A percentile compares a stretch with the other conserved stretches of the same genome.
phyloP scores from a whole-genome alignment of 2,113 vertebrate species.

The Furnarius figulus region DNA sequence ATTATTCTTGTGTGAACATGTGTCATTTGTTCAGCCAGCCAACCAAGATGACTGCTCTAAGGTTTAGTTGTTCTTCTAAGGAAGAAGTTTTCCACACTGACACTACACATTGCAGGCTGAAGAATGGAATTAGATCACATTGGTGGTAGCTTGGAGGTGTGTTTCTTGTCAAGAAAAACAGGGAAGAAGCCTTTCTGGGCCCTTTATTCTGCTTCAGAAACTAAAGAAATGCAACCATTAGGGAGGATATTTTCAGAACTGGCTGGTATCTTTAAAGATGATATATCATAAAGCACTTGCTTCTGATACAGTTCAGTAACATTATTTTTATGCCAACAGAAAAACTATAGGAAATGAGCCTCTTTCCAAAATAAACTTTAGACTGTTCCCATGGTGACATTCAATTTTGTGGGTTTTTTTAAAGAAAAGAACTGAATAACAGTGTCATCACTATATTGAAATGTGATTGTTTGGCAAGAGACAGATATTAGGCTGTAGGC shows the following conservation, averaged over 20 bases:
- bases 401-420: not conserved
- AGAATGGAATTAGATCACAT: slow-evolving; percentile 2
- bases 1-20: slow-evolving; percentile 63
- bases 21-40: slow-evolving; percentile 69
- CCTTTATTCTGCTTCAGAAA: slow-evolving; percentile 11
- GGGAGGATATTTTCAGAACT: slow-evolving; percentile 17
- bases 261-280: not conserved
- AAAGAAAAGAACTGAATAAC: not conserved
- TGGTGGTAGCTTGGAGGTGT: not conserved
- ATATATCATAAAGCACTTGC: not conserved
- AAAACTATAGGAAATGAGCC: slow-evolving; percentile 25
- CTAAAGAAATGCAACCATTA: not conserved
- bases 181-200: not conserved
- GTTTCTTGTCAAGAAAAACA: not conserved
- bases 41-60: slow-evolving; percentile 15
- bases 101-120: not conserved
- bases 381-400: slow-evolving; percentile 41
- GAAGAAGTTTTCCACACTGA: slow-evolving; percentile 33
- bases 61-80: slow-evolving; percentile 31
- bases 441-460: not conserved
- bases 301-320: slow-evolving; percentile 43
- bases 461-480: not conserved
- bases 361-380: slow-evolving; percentile 40
- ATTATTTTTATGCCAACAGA: slow-evolving; percentile 34
- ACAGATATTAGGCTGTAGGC: not conserved